Percentiles rank a stretch among this genome's conserved stretches.
Conservation (phyloP, 2,113 vertebrate species). For the Struthio camelus region DNA sequence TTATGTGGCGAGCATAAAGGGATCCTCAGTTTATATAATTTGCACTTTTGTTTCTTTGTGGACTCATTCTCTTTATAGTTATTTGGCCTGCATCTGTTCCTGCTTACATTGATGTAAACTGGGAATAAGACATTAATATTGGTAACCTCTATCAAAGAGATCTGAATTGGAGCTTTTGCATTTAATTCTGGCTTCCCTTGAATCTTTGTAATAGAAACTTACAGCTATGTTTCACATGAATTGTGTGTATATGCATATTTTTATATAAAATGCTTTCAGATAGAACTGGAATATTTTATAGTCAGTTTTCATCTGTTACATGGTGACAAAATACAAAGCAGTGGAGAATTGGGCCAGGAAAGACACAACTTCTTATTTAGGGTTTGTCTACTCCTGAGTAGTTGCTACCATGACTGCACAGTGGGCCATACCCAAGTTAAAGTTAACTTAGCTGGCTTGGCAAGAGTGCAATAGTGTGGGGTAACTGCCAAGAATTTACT, state of each 20-base stretch:
- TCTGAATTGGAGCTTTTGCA: background rate
- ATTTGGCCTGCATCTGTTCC: background rate
- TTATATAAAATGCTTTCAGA: background rate
- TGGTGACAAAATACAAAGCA: background rate
- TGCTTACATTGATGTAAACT: background rate
- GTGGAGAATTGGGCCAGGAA: background rate
- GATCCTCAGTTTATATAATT: background rate
- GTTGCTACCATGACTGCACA: background rate
- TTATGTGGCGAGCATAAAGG: background rate
- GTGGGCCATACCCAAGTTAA: background rate
- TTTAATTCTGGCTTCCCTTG: background rate
- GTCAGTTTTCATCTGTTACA: background rate
- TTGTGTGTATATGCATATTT: background rate
- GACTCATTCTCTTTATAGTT: background rate
- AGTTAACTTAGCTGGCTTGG: background rate
- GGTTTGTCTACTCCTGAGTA: background rate
- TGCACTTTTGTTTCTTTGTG: background rate
- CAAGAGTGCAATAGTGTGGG: fast-evolving
- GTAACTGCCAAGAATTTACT: background rate
- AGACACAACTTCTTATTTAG: background rate
- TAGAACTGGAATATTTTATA: background rate
- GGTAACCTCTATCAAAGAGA: background rate
- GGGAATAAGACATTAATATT: background rate
- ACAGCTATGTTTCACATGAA: background rate
- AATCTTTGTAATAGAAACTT: background rate